A percentile compares a stretch with the other conserved stretches of the same genome.
Conservation (phyloP, 2,888 invertebrate species). For the Apodemia mormo region DNA sequence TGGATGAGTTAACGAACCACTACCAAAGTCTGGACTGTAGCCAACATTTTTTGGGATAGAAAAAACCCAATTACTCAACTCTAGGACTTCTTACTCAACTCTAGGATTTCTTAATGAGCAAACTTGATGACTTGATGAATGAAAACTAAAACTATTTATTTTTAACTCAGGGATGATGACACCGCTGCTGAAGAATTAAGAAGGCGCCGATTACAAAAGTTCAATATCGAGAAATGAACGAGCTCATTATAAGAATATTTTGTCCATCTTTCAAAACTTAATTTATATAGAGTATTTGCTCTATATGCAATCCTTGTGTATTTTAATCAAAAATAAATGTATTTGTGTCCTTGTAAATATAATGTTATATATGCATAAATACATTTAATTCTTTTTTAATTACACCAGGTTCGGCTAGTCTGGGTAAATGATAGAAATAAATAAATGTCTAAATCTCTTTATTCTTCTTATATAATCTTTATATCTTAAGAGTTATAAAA, state of each 20-base stretch:
- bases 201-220: conserved; percentile 89
- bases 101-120: too few relatives aligned
- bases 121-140: too few relatives aligned
- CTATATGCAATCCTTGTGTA: conserved; percentile 74
- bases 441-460: conserved; percentile 28
- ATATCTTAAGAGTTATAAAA: conserved; percentile 86
- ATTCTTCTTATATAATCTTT: conserved; percentile 34
- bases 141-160: neutral
- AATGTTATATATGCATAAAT: conserved; percentile 77
- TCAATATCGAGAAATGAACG: conserved; percentile 76
- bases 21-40: too few relatives aligned
- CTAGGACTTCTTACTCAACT: too few relatives aligned
- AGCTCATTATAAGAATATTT: conserved; percentile 48
- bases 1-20: too few relatives aligned
- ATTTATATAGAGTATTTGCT: conserved; percentile 76
- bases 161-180: conserved; percentile 58
- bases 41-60: too few relatives aligned
- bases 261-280: conserved; percentile 62
- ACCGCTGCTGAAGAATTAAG: conserved; percentile 86
- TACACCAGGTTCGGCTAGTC: conserved; percentile 31
- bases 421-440: conserved; percentile 28
- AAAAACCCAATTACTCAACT: too few relatives aligned
- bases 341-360: conserved; percentile 81
- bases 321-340: conserved; percentile 70
- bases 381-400: conserved; percentile 54